Evolutionary conservation across 1,140 invertebrate genomes (phyloP), one percentile per base, ranked within the genome.

Genomic region (Papilio xuthus): DNA sequence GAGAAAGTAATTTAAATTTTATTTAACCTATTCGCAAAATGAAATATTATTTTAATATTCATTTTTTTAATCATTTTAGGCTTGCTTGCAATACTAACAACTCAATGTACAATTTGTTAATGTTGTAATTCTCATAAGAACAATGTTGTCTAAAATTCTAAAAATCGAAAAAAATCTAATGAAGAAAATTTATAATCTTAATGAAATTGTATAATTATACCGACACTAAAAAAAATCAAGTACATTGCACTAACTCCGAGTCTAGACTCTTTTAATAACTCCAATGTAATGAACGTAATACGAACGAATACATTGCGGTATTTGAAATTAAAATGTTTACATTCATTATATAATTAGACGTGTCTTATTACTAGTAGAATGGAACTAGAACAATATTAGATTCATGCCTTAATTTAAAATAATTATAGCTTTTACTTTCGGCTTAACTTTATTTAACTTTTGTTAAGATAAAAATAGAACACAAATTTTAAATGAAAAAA

Each of bases 261-360:
- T 67, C 60, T 67, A 67, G 60, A 67, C 60, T 18, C 13, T 15
- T 13, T 28, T 28, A 32, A 67, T 67, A 13, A 67, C 26, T 67
- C 28, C 26, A 67, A 32, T 28, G 13, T 28, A 67, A 67, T 28
- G 60, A 60, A 2, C 9, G 26, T 28, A 26, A n/a, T n/a, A n/a
- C n/a, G n/a, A n/a, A n/a, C n/a, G n/a, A 28, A 15, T 32, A 67
- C 60, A 26, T 67, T 67, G 60, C 26, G 60, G 60, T 67, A 15
- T 67, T 67, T 15, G 26, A 67, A 15, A 67, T 67, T 67, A 67
- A 67, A 67, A 32, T 23, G 4, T 67, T 32, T 18, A 4, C 60
- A 67, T 67, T 32, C 13, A 28, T 67, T 32, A 67, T 1, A 28
- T 67, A 26, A 23, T 15, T 67, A 67, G 7, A 13, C 26, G 18